Percentiles rank a stretch among this genome's conserved stretches.
Conservation (phyloP, 2,113 vertebrate genomes). For the Phasianus colchicus region DNA sequence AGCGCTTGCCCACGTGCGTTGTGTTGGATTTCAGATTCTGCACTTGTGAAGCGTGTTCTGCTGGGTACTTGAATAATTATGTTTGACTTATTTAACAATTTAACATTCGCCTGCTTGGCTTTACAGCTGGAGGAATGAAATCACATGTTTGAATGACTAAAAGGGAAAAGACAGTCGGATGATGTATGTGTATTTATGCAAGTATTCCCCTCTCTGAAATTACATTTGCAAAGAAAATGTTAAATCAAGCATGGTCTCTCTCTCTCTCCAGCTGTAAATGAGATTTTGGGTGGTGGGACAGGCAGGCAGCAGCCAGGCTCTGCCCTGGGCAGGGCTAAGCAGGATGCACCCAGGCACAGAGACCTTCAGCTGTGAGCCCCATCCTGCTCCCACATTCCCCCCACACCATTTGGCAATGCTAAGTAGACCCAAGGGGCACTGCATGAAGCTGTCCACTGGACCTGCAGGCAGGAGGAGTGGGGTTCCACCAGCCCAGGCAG, state of each 20-base stretch:
- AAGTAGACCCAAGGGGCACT: neutral
- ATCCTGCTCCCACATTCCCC: neutral
- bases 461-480: neutral
- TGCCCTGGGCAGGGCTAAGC: neutral
- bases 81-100: conserved; percentile 53
- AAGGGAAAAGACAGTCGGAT: neutral
- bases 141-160: neutral
- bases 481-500: neutral
- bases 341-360: neutral
- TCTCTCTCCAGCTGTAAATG: neutral
- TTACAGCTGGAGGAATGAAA: conserved; percentile 35
- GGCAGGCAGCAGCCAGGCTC: neutral
- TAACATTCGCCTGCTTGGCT: neutral
- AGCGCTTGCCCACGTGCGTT: neutral
- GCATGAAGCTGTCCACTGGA: neutral
- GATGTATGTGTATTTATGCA: neutral
- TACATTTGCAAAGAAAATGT: rapidly evolving
- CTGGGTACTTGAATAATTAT: neutral
- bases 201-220: neutral
- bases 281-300: neutral
- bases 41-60: neutral
- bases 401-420: neutral
- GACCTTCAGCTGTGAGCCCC: neutral
- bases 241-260: neutral
- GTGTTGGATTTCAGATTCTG: neutral